These are phyloP conservation scores for Hirudo medicinalis DNA, from an alignment of 1,140 invertebrate species.

Conservation along the genomic window DNA sequence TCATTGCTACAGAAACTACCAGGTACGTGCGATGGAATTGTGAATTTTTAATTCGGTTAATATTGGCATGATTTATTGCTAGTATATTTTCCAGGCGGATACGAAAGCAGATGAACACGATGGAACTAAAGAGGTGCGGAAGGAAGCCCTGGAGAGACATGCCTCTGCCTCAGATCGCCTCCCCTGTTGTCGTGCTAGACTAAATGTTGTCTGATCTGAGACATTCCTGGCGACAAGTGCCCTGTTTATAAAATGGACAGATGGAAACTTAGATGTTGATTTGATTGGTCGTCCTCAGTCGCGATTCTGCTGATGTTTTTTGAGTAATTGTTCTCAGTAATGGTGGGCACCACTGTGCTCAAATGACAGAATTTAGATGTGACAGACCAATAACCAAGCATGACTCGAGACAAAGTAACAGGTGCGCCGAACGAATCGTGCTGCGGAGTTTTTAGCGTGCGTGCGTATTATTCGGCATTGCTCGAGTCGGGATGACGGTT, in stretches of 20 bases:
- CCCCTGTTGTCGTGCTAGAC: not conserved
- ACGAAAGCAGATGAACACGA: not conserved
- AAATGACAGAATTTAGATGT: too few relatives aligned
- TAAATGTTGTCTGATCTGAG: not conserved
- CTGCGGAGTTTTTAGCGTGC: too few relatives aligned
- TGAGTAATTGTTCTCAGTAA: not conserved
- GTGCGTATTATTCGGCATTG: too few relatives aligned
- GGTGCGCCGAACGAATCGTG: too few relatives aligned
- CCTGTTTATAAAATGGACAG: not conserved
- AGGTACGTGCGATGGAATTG: not conserved
- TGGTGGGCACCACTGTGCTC: too few relatives aligned
- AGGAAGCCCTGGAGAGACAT: slow-evolving; percentile 7
- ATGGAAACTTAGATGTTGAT: not conserved
- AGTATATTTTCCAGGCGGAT: not conserved
- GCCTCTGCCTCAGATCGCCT: not conserved
- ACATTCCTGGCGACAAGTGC: not conserved
- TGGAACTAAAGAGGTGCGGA: not conserved
- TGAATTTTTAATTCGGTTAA: too few relatives aligned
- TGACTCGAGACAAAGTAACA: too few relatives aligned
- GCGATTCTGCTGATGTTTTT: not conserved
- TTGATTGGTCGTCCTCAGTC: not conserved
- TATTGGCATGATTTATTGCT: too few relatives aligned
- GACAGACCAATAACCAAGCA: too few relatives aligned
- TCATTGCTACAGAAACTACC: not conserved
- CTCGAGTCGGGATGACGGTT: too few relatives aligned